A percentile compares a stretch with the other conserved stretches of the same genome.
Conservation (phyloP, 2,888 invertebrate genomes). For the Empis livida region DNA sequence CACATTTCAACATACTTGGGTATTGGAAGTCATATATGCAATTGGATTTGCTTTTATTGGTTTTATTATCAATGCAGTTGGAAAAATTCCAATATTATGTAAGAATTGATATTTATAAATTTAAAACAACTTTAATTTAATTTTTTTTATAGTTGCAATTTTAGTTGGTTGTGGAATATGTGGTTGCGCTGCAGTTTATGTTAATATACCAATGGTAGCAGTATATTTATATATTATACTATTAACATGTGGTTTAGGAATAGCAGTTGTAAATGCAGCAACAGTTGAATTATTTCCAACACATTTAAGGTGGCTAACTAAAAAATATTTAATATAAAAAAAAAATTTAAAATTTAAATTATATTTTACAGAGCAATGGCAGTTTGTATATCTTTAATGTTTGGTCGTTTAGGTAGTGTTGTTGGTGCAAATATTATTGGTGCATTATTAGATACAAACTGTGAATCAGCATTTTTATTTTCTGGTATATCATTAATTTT, state of each 20-base stretch:
- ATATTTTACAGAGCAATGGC: conserved; percentile 37
- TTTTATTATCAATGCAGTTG: conserved; percentile 21
- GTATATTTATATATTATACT: conserved; percentile 22
- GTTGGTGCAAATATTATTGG: conserved; percentile 38
- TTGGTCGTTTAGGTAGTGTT: conserved; percentile 39
- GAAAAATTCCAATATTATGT: conserved; percentile 23
- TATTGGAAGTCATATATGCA: conserved; percentile 22
- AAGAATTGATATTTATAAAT: conserved; percentile 10
- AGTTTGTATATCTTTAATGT: conserved; percentile 40
- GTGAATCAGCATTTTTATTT: conserved; percentile 34
- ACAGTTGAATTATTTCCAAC: conserved; percentile 31
- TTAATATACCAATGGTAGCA: conserved; percentile 19
- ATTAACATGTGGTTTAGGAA: conserved; percentile 22
- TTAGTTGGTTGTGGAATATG: conserved; percentile 19
- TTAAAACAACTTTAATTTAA: not conserved
- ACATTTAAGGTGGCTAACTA: conserved; percentile 22
- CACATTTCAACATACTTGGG: conserved; percentile 22
- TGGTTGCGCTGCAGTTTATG: conserved; percentile 18
- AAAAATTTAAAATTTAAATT: not conserved
- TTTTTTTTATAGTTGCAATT: conserved; percentile 15
- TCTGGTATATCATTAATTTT: conserved; percentile 20
- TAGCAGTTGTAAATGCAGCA: conserved; percentile 26
- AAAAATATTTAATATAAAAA: not conserved
- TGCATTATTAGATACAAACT: conserved; percentile 34
- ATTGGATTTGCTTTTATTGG: conserved; percentile 25